phyloP scores from a whole-genome alignment of 2,888 invertebrate genomes.

The Schizotus pectinicornis region DNA sequence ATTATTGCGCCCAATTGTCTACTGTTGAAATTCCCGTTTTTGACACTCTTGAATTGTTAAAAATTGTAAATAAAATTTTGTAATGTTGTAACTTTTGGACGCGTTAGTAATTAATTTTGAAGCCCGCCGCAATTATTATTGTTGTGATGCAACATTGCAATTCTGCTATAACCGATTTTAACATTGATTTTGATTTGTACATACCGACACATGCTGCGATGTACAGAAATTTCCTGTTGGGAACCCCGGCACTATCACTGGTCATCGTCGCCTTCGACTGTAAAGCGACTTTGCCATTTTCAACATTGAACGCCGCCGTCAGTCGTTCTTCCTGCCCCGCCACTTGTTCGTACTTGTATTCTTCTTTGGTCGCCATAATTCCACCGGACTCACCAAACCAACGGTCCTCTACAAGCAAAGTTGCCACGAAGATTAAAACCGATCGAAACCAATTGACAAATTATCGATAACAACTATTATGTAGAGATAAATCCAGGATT shows the following conservation, averaged over 20 bases:
- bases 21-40: too few relatives aligned
- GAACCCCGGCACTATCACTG: conserved; percentile 5
- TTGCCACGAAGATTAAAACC: too few relatives aligned
- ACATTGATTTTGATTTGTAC: conserved; percentile 1
- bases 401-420: too few relatives aligned
- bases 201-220: conserved; percentile 27
- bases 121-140: background rate
- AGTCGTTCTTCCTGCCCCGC: conserved; percentile 33
- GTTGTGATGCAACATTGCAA: background rate
- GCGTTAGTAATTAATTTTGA: background rate
- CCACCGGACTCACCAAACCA: too few relatives aligned
- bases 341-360: conserved; percentile 35
- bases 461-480: too few relatives aligned
- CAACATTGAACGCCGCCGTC: conserved; percentile 11
- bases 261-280: background rate
- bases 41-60: too few relatives aligned
- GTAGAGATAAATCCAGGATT: too few relatives aligned
- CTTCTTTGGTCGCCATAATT: conserved; percentile 24
- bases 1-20: too few relatives aligned
- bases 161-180: background rate
- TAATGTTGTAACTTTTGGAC: too few relatives aligned
- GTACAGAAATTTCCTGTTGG: conserved; percentile 28
- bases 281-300: conserved; percentile 17
- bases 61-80: too few relatives aligned
- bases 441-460: too few relatives aligned